Evolutionary conservation across 2,797 vertebrate genomes (phyloP), one percentile per base, ranked within the genome.

Genomic region (Gymnopithys bicolor): DNA sequence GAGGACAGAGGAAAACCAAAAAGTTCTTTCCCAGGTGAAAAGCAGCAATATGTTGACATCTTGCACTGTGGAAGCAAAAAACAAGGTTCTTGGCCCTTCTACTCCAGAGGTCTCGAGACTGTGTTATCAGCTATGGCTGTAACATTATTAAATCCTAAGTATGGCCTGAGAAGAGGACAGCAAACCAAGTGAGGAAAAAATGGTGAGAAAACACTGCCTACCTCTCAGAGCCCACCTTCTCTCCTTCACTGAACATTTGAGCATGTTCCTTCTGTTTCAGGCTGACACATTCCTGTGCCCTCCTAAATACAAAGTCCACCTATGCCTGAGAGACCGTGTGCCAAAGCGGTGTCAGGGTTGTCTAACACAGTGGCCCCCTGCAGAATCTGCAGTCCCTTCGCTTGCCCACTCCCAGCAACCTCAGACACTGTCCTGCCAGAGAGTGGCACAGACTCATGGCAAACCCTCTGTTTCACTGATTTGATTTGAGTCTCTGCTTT

Each of bases 371-470:
- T 10, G 43, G 6, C 18, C 11, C 24, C 18, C 3, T 3, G 62
- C 48, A 67, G 75, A 25, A 32, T 13, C 19, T 1, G 1, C 30
- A 58, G 24, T 49, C 30, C 13, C 8, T 5, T 0, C 0, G 2
- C 17, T 4, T 1, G 0, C 4, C 28, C 0, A 0, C 24, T 49
- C 14, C 39, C 1, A 1, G 35, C 17, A 3, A 1, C 7, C 11
- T 6, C 6, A 10, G 51, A 30, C 73, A 9, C 9, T 3, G 1
- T 4, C 18, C 15, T 33, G 16, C 23, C 28, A 13, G 1, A 52
- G 62, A 2, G 0, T 0, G 0, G 55, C 21, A 28, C 48, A 32
- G 1, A 10, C n/a, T 2, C 1, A 5, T 0, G 0, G n/a, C 35
- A 75, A 89, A 14, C 9, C 3, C 14, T 41, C 25, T 15, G 11